These are phyloP conservation scores for Falco cherrug DNA, from an alignment of 2,797 vertebrate genomes.

Conservation along the genomic window DNA sequence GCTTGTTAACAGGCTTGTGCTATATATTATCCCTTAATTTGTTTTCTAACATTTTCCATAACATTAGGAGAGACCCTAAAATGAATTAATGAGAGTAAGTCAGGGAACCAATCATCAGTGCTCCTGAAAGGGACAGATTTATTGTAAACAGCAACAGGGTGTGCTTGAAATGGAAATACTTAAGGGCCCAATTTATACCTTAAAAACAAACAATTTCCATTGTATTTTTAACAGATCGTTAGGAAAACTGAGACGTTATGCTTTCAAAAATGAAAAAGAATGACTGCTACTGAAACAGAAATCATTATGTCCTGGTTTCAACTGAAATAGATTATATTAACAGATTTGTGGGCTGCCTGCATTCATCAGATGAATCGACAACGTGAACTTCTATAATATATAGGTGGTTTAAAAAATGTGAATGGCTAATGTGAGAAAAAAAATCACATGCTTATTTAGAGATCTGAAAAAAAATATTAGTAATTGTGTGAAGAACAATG, in stretches of 20 bases:
- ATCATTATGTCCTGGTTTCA: background rate
- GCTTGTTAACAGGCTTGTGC: background rate
- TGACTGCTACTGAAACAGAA: background rate
- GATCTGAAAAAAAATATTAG: background rate
- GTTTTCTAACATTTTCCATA: background rate
- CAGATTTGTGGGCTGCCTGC: background rate
- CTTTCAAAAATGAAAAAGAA: background rate
- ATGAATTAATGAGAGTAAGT: background rate
- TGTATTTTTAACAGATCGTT: background rate
- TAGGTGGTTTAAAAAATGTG: background rate
- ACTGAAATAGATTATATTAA: conserved; percentile 1
- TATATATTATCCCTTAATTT: background rate
- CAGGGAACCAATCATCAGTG: background rate
- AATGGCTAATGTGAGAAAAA: background rate
- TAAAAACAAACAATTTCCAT: background rate
- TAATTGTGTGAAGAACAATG: background rate
- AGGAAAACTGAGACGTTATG: background rate
- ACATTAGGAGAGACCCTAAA: background rate
- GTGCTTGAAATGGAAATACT: background rate
- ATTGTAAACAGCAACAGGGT: background rate
- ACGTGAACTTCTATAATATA: background rate
- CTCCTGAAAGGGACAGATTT: background rate
- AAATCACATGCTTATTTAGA: background rate
- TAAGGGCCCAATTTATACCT: background rate
- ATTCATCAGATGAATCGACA: background rate